phyloP scores from a whole-genome alignment of 1,140 invertebrate genomes.

The Phymastichus coffea region DNA sequence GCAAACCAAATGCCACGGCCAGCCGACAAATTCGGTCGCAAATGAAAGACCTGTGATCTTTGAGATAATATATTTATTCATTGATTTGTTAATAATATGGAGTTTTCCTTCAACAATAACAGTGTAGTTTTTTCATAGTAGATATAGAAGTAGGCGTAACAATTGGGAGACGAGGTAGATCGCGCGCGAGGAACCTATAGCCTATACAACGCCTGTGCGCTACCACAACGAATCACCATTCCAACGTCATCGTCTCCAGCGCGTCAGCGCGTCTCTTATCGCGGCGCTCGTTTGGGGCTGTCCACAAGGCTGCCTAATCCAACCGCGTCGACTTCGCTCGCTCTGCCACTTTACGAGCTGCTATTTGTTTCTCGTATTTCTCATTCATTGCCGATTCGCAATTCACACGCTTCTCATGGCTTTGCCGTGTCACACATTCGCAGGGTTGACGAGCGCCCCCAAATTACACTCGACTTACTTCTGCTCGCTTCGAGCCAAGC shows the following conservation, averaged over 20 bases:
- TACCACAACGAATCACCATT: conserved; percentile 52
- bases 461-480: neutral
- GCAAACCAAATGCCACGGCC: no score
- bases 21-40: no score
- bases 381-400: no score
- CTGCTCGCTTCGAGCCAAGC: neutral
- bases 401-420: neutral
- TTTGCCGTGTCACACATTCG: neutral
- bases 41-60: no score
- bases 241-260: no score
- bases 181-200: conserved; percentile 44
- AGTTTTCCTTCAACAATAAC: conserved; percentile 57
- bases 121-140: conserved; percentile 45
- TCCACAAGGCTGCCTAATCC: neutral
- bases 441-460: neutral
- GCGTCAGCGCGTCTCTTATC: no score
- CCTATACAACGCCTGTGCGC: conserved; percentile 38
- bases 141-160: conserved; percentile 54
- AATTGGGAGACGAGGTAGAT: conserved; percentile 57
- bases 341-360: neutral
- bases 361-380: no score
- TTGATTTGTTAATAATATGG: conserved; percentile 57
- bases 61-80: conserved; percentile 59
- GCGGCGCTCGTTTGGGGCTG: no score
- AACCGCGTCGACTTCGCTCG: neutral